Percentiles rank a stretch among this genome's conserved stretches.
Conservation (phyloP, 2,888 invertebrate genomes). For the Acholoe squamosa region DNA sequence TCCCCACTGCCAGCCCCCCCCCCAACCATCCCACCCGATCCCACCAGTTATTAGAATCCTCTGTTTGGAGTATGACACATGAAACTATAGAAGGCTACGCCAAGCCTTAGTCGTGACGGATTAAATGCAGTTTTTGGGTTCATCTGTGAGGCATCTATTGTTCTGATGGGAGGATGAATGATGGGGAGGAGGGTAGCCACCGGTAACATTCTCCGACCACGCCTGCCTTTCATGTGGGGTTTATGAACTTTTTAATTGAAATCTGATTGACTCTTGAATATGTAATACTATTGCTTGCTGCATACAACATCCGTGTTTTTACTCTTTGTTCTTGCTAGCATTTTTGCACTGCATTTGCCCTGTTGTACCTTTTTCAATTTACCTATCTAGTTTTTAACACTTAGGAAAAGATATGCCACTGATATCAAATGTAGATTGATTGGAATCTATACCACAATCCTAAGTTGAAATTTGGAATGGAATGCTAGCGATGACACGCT, state of each 20-base stretch:
- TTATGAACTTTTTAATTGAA: constrained; percentile 27
- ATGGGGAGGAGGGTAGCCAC: not conserved
- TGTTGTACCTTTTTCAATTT: not conserved
- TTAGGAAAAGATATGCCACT: too few species aligned
- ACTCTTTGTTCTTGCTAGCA: not conserved
- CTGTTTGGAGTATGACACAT: constrained; percentile 57
- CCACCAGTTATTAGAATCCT: not conserved
- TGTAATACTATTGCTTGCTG: not conserved
- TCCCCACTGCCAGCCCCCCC: not conserved
- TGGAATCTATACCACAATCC: too few species aligned
- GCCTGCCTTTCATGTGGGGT: not conserved
- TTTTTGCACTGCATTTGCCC: not conserved
- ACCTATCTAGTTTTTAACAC: not conserved
- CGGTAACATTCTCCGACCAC: not conserved
- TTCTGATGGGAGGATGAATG: not conserved
- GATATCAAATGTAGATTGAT: too few species aligned
- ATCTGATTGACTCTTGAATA: not conserved
- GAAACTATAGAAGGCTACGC: constrained; percentile 38
- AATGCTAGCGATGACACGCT: too few species aligned
- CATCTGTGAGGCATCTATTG: not conserved
- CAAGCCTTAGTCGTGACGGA: constrained; percentile 21
- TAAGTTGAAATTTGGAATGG: too few species aligned
- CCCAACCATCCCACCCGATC: not conserved
- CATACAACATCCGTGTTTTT: not conserved
- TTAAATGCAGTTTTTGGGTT: constrained; percentile 8